Evolutionary conservation across 2,888 invertebrate species (phyloP).

Genomic region (Eilema sororculum): DNA sequence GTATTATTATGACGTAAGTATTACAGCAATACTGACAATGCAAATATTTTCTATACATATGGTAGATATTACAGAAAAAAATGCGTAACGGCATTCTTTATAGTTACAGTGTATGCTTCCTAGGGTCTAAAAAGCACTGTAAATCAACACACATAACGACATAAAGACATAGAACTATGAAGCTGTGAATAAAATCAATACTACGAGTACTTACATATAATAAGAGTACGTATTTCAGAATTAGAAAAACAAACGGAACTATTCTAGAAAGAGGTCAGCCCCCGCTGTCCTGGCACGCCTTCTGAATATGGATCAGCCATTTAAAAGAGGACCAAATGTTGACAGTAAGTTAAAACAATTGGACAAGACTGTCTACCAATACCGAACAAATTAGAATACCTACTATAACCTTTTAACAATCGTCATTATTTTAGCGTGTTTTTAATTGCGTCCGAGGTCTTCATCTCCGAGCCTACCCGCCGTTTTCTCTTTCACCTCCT

Average conservation of each 20-base stretch:
- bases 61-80: too few species aligned
- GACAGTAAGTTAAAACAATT: slow-evolving; percentile 49
- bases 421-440: neutral
- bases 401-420: neutral
- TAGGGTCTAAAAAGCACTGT: too few species aligned
- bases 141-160: too few species aligned
- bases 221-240: slow-evolving; percentile 16
- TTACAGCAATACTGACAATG: too few species aligned
- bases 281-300: slow-evolving; percentile 35
- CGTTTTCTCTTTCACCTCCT: too few species aligned
- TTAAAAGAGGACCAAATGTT: slow-evolving; percentile 48
- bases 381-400: slow-evolving; percentile 8
- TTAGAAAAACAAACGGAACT: slow-evolving; percentile 38
- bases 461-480: neutral
- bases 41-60: too few species aligned
- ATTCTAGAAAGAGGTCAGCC: slow-evolving; percentile 46
- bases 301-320: slow-evolving; percentile 60
- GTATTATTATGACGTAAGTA: too few species aligned
- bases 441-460: neutral
- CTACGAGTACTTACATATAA: slow-evolving; percentile 4
- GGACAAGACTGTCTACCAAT: slow-evolving; percentile 39
- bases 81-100: too few species aligned
- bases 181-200: neutral
- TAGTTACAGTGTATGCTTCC: too few species aligned
- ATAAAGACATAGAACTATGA: too few species aligned